A percentile compares a stretch with the other conserved stretches of the same genome.
These are phyloP conservation scores for Hypomesus transpacificus DNA, from an alignment of 2,113 vertebrate species.

Conservation along the genomic window DNA sequence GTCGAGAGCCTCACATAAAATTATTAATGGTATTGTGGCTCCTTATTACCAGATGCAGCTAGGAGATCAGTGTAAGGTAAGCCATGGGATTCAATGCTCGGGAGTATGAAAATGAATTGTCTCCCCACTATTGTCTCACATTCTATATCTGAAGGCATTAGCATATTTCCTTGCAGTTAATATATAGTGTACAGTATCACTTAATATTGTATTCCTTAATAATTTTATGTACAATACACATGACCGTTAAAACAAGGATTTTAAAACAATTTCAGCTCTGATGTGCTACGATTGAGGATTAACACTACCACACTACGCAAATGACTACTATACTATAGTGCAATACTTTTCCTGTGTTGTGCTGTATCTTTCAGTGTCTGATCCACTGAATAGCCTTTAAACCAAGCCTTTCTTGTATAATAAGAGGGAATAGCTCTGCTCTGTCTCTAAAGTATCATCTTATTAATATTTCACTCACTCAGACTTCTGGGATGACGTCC, in stretches of 20 bases:
- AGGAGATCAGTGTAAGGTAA: neutral
- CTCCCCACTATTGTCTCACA: too few relatives aligned
- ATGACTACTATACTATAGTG: too few relatives aligned
- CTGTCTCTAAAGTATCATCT: conserved; percentile 51
- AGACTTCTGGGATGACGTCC: conserved; percentile 60
- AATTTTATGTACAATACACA: too few relatives aligned
- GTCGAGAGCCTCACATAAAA: conserved; percentile 19
- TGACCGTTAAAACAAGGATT: too few relatives aligned
- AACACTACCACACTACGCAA: too few relatives aligned
- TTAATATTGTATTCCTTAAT: too few relatives aligned
- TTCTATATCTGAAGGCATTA: too few relatives aligned
- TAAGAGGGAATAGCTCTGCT: conserved; percentile 53
- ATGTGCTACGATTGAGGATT: too few relatives aligned
- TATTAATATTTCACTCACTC: conserved; percentile 71
- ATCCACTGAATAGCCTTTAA: conserved; percentile 38
- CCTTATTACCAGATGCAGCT: conserved; percentile 1
- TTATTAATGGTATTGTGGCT: neutral
- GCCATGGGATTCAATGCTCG: neutral
- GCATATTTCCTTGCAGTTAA: too few relatives aligned
- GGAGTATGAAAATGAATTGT: too few relatives aligned
- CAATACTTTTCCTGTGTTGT: conserved; percentile 26
- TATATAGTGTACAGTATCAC: too few relatives aligned
- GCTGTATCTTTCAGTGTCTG: conserved; percentile 46
- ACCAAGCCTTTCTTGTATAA: conserved; percentile 49
- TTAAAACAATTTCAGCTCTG: too few relatives aligned